Conservation (phyloP, 2,797 vertebrate genomes). For the Setipinna tenuifilis region DNA sequence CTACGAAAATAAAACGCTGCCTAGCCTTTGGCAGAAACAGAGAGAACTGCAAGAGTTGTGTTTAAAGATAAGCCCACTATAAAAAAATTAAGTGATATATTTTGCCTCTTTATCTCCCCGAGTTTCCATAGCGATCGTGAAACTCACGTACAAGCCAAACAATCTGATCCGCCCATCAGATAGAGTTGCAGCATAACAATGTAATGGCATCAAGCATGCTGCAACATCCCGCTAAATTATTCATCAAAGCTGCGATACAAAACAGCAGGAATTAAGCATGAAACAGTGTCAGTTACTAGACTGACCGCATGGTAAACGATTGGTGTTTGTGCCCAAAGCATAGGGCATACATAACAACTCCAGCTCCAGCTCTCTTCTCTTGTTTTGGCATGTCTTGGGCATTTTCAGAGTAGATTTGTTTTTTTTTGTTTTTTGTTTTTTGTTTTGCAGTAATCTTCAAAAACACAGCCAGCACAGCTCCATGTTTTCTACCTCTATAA, state of each 20-base stretch:
- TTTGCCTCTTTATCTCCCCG: neutral
- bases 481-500: neutral
- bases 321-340: neutral
- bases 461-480: neutral
- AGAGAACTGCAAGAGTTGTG: neutral
- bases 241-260: neutral
- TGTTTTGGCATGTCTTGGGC: no score
- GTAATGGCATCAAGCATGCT: neutral
- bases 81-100: neutral
- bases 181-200: neutral
- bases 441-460: neutral
- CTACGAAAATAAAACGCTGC: neutral
- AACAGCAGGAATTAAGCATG: neutral
- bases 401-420: no score
- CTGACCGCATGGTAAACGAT: neutral
- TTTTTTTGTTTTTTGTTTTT: neutral
- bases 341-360: neutral
- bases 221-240: neutral
- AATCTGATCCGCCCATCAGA: neutral
- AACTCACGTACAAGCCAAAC: neutral
- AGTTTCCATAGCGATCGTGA: neutral
- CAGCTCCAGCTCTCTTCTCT: neutral
- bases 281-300: neutral
- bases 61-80: slow-evolving; percentile 10
- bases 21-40: neutral